Conservation (phyloP, 2,113 vertebrate genomes). For the Cyprinodon variegatus region DNA sequence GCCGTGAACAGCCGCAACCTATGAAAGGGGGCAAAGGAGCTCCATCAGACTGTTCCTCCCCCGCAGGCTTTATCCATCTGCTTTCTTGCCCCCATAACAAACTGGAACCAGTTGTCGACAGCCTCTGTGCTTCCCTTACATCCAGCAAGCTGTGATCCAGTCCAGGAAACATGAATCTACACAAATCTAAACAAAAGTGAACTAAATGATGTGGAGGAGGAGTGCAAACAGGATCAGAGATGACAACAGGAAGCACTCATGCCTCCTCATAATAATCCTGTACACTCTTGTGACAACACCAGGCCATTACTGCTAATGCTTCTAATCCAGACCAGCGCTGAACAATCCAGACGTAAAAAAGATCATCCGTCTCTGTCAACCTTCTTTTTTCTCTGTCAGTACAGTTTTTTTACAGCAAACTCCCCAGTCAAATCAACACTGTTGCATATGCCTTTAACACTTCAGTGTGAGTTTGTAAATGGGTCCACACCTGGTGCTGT, state of each 20-base stretch:
- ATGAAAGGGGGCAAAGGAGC: conserved; percentile 30
- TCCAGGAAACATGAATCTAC: conserved; percentile 48
- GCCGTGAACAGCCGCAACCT: conserved; percentile 81
- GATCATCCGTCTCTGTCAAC: conserved; percentile 36
- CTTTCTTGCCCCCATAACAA: conserved; percentile 24
- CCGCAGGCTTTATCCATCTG: not conserved
- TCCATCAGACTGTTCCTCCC: conserved; percentile 7
- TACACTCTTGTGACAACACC: conserved; percentile 49
- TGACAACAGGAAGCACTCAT: conserved; percentile 55
- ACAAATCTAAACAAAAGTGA: conserved; percentile 29
- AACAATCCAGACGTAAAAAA: conserved; percentile 53
- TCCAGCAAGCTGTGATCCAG: conserved; percentile 1
- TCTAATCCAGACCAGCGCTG: conserved; percentile 68
- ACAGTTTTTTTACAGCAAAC: not conserved
- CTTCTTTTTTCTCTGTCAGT: not conserved
- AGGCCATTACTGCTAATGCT: conserved; percentile 51
- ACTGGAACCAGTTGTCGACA: conserved; percentile 15
- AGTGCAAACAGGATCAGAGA: conserved; percentile 37
- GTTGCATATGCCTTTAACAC: not conserved
- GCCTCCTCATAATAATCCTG: conserved; percentile 58
- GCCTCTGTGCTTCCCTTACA: conserved; percentile 5
- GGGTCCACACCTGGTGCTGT: not conserved
- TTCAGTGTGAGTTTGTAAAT: not conserved
- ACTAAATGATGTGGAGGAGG: conserved; percentile 23
- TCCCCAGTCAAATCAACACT: not conserved